Percentiles rank a stretch among this genome's conserved stretches.
These are phyloP conservation scores for Drosophila neotestacea DNA, from an alignment of 2,888 invertebrate genomes.

Conservation along the genomic window DNA sequence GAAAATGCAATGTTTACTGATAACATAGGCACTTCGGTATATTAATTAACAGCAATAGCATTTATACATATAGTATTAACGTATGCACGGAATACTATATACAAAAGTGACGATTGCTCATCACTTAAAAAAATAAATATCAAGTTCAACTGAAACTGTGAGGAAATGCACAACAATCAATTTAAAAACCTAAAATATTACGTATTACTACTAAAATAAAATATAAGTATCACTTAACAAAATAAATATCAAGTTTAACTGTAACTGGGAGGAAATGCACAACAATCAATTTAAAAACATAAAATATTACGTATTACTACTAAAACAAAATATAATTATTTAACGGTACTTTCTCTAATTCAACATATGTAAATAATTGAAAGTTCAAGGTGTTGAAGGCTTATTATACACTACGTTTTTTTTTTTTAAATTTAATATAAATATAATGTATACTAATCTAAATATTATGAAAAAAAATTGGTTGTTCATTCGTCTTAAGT, in stretches of 20 bases:
- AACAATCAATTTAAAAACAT: neutral
- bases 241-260: conserved; percentile 4
- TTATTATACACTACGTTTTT: too few relatives aligned
- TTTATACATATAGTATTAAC: neutral
- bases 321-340: too few relatives aligned
- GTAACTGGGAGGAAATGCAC: neutral
- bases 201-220: too few relatives aligned
- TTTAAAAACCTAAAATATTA: neutral
- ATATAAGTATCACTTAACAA: neutral
- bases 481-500: too few relatives aligned
- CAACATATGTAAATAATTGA: too few relatives aligned
- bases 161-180: neutral
- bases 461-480: too few relatives aligned
- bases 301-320: too few relatives aligned
- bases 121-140: neutral
- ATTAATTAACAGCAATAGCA: conserved; percentile 1
- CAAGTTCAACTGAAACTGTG: neutral
- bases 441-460: too few relatives aligned
- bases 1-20: conserved; percentile 9
- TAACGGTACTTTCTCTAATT: too few relatives aligned
- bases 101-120: neutral
- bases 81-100: neutral
- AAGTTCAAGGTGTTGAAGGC: too few relatives aligned
- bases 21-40: conserved; percentile 19
- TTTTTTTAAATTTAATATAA: too few relatives aligned